phyloP scores from a whole-genome alignment of 2,797 vertebrate species.

The Sebastes kiyomatsui region DNA sequence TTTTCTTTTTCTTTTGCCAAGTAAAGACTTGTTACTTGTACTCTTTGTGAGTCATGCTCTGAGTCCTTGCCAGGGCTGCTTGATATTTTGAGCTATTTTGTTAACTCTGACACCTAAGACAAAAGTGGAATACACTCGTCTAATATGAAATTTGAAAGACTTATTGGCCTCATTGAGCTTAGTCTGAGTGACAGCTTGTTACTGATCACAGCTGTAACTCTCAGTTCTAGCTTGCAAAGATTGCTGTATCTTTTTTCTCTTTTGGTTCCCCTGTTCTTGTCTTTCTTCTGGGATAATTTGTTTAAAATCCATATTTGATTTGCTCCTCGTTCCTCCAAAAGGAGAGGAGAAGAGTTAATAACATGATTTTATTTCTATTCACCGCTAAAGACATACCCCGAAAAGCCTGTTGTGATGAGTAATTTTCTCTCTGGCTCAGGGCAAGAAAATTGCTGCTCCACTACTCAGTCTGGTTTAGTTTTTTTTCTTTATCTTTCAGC shows the following conservation, averaged over 20 bases:
- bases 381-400: neutral
- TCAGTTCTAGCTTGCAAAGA: neutral
- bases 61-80: too few relatives aligned
- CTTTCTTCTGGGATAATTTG: neutral
- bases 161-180: neutral
- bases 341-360: neutral
- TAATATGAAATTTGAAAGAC: neutral
- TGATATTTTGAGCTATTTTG: neutral
- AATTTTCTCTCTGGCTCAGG: neutral
- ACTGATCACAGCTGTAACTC: neutral
- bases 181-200: neutral
- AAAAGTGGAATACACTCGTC: neutral
- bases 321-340: neutral
- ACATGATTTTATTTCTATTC: neutral
- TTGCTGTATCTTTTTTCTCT: neutral
- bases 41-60: too few relatives aligned
- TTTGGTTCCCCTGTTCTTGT: neutral
- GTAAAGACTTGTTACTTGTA: too few relatives aligned
- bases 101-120: neutral
- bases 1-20: too few relatives aligned
- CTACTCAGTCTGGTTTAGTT: neutral
- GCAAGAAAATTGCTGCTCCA: neutral
- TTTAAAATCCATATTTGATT: neutral
- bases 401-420: neutral
- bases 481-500: neutral